A percentile compares a stretch with the other conserved stretches of the same genome.
These are phyloP conservation scores for Allolobophora icterica DNA, from an alignment of 2,888 invertebrate genomes.

Conservation along the genomic window DNA sequence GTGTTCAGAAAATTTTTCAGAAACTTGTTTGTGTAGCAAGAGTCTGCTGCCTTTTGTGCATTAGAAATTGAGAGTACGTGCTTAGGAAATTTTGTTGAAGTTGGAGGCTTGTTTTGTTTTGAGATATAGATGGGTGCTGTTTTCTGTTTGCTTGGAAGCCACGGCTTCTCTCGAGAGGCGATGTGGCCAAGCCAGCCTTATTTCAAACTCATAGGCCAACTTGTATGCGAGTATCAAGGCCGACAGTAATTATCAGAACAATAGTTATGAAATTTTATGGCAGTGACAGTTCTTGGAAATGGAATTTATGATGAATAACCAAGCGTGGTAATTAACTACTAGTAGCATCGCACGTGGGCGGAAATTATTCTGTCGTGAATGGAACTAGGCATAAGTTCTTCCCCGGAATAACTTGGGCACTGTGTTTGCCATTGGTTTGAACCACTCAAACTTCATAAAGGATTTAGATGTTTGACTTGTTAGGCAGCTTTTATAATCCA, in stretches of 20 bases:
- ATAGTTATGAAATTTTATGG: not conserved
- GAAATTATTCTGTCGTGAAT: too few species aligned
- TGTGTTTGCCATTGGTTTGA: not conserved
- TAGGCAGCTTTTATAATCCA: not conserved
- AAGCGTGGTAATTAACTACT: too few species aligned
- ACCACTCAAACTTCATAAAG: not conserved
- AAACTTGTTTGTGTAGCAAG: constrained; percentile 11
- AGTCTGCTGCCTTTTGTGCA: not conserved
- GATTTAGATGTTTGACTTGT: not conserved
- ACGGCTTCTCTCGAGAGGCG: not conserved
- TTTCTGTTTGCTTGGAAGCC: not conserved
- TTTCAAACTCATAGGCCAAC: not conserved
- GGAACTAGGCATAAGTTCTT: not conserved
- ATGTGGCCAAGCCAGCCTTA: constrained; percentile 3
- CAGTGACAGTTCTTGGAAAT: too few species aligned
- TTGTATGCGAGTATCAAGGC: not conserved
- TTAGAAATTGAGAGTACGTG: not conserved
- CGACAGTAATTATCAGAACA: not conserved
- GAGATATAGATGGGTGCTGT: not conserved
- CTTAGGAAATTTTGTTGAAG: not conserved
- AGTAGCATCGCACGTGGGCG: too few species aligned
- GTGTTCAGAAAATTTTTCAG: not conserved
- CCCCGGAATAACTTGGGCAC: not conserved
- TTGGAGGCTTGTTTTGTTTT: not conserved
- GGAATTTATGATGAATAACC: too few species aligned